Evolutionary conservation across 2,888 invertebrate genomes (phyloP).

Genomic region (Dorcus parallelipipedus): DNA sequence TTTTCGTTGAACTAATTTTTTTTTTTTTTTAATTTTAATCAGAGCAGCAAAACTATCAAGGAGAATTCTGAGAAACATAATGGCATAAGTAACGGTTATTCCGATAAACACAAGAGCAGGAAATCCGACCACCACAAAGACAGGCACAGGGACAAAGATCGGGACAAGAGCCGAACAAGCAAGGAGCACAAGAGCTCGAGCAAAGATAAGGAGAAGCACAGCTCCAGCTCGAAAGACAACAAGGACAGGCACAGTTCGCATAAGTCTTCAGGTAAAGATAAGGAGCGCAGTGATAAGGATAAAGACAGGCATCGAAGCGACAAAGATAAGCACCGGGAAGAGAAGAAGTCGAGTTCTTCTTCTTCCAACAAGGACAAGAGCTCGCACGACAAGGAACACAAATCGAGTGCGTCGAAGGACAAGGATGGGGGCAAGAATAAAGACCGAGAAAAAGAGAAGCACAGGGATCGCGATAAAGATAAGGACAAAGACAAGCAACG

Average conservation of each 20-base stretch:
- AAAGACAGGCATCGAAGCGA: constrained; percentile 22
- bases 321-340: constrained; percentile 44
- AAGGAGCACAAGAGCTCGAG: constrained; percentile 66
- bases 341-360: constrained; percentile 45
- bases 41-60: constrained; percentile 29
- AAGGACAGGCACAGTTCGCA: constrained; percentile 42
- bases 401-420: constrained; percentile 41
- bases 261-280: constrained; percentile 51
- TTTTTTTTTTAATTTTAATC: constrained; percentile 10
- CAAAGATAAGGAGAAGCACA: constrained; percentile 39
- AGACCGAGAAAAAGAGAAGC: constrained; percentile 41
- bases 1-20: constrained; percentile 13
- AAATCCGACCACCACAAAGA: constrained; percentile 62
- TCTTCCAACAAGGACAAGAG: constrained; percentile 34
- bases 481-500: constrained; percentile 53
- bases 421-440: constrained; percentile 39
- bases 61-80: constrained; percentile 51
- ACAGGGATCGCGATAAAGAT: constrained; percentile 33
- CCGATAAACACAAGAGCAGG: constrained; percentile 54
- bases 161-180: constrained; percentile 51
- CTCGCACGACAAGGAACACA: constrained; percentile 39
- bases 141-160: constrained; percentile 62
- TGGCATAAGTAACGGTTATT: constrained; percentile 77
- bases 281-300: constrained; percentile 47
- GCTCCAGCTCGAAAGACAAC: constrained; percentile 39